phyloP scores from a whole-genome alignment of 2,888 invertebrate genomes.

The Plutella xylostella region DNA sequence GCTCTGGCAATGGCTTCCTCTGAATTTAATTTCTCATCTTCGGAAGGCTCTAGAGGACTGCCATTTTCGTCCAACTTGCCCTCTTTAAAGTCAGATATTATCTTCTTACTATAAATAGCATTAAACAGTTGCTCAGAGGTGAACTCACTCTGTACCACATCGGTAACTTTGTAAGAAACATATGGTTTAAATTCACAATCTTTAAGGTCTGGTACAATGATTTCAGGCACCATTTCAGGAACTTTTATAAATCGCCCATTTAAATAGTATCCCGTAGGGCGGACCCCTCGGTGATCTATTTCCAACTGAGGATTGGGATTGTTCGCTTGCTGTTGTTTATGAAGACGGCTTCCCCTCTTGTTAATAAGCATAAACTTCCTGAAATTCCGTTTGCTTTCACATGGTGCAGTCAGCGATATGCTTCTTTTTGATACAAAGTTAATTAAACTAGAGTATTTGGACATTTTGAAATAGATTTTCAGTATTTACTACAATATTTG shows the following conservation, averaged over 20 bases:
- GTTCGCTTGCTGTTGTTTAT: constrained; percentile 70
- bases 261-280: constrained; percentile 70
- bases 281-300: constrained; percentile 78
- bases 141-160: constrained; percentile 83
- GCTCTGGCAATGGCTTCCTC: constrained; percentile 79
- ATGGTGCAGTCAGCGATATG: constrained; percentile 43
- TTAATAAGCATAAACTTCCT: constrained; percentile 81
- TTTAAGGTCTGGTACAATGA: constrained; percentile 91
- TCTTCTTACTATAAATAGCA: constrained; percentile 83
- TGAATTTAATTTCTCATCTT: constrained; percentile 76
- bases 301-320: constrained; percentile 74
- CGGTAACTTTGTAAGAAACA: constrained; percentile 86
- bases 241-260: constrained; percentile 72
- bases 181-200: constrained; percentile 92
- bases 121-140: constrained; percentile 87
- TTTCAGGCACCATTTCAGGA: constrained; percentile 91
- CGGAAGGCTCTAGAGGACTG: constrained; percentile 76
- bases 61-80: constrained; percentile 78
- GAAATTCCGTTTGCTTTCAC: constrained; percentile 83
- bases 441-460: constrained; percentile 38
- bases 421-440: constrained; percentile 42
- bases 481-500: background rate
- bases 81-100: constrained; percentile 78
- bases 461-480: constrained; percentile 40
- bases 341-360: constrained; percentile 78